Conservation (phyloP, 2,113 vertebrate species). For the Corynorhinus townsendii region DNA sequence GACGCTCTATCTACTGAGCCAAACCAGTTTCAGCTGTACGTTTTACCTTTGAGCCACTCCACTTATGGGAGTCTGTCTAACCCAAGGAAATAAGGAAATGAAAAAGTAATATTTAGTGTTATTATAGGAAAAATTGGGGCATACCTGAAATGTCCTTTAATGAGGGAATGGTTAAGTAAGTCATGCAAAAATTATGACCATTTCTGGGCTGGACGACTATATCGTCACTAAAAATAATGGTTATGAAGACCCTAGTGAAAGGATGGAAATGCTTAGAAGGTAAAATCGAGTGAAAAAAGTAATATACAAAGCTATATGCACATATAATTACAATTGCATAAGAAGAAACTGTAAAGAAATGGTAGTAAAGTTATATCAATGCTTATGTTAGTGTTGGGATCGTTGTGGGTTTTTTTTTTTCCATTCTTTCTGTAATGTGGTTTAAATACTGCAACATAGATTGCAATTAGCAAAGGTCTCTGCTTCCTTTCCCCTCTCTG, state of each 20-base stretch:
- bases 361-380: neutral
- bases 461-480: constrained; percentile 28
- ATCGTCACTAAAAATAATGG: neutral
- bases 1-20: too few species aligned
- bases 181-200: neutral
- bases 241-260: neutral
- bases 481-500: neutral
- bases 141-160: neutral
- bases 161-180: constrained; percentile 1
- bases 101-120: neutral
- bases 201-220: neutral
- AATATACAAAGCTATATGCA: neutral
- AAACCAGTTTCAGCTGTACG: too few species aligned
- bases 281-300: constrained; percentile 1
- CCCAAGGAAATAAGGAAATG: neutral
- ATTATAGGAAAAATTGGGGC: neutral
- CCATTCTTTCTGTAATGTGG: neutral
- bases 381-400: neutral
- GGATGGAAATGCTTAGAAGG: neutral
- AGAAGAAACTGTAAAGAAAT: neutral
- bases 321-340: neutral
- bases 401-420: neutral
- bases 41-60: neutral
- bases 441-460: neutral
- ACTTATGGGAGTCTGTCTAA: neutral